Base-by-base conservation (phyloP, 1,140 invertebrate species). In the Aphelenchoides avenae region DNA sequence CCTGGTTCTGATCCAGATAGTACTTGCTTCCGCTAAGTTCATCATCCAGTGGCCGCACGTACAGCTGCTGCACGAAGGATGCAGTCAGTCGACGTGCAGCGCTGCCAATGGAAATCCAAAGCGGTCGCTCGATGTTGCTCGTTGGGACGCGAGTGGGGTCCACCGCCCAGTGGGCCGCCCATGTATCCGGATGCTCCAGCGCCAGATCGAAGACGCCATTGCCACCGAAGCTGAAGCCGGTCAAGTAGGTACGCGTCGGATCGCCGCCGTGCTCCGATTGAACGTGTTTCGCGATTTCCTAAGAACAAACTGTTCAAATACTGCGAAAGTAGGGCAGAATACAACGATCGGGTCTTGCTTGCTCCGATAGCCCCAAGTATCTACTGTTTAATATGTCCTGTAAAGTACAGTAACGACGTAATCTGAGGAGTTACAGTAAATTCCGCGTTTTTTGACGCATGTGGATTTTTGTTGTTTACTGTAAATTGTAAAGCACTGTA, bases 151-250 rank as follows among this genome's bases (percentile, higher is more conserved):
- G n/a, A 1, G 47, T 49, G 4, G 3, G 27, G 27, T 49, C 47
- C 33, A 49, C 47, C 13, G 47, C 22, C 47, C 47, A 49, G 24
- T n/a, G 24, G 11, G 47, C 47, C 6, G 47, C 20, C 47, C 47
- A 49, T 20, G 20, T 15, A n/a, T 49, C 26, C 15, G 47, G 47
- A 20, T 31, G 30, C 18, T 27, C 2, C n/a, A 33, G 18, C 20
- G 13, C 24, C 3, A 49, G 3, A 3, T 49, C 47, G 11, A 49
- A 49, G n/a, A 49, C 47, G 13, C 47, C 47, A 43, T 49, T 49
- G 33, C 47, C 47, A 37, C 47, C 47, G 40, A 20, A 49, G 11
- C 47, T 49, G 47, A 49, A 49, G n/a, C 47, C 47, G 15, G 47
- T 49, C 3, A 49, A 22, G 24, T 49, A 49, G 13, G 47, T 49